Evolutionary conservation across 2,888 invertebrate genomes (phyloP).

Genomic region (Eubasilissa splendida): DNA sequence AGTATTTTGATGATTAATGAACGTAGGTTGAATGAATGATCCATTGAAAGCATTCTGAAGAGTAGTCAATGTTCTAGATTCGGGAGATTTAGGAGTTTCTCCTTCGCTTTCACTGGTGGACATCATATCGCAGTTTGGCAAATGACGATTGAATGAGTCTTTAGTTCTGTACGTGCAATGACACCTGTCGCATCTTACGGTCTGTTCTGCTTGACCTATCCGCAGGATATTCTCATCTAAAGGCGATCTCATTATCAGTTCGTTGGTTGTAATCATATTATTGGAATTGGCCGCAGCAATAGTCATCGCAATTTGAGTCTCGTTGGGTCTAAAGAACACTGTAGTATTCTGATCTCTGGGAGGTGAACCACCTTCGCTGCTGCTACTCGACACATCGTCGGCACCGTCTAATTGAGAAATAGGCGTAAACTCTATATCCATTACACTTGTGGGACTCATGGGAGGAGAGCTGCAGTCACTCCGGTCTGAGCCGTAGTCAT

Average conservation of each 20-base stretch:
- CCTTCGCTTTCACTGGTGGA: slow-evolving; percentile 88
- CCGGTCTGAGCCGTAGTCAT: slow-evolving; percentile 76
- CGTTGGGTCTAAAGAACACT: slow-evolving; percentile 69
- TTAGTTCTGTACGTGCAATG: slow-evolving; percentile 89
- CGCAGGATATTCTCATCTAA: slow-evolving; percentile 66
- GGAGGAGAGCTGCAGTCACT: slow-evolving; percentile 70
- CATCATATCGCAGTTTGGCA: slow-evolving; percentile 84
- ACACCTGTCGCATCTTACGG: slow-evolving; percentile 90
- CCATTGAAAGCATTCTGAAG: slow-evolving; percentile 71
- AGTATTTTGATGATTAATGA: slow-evolving; percentile 67
- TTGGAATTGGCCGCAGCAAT: slow-evolving; percentile 67
- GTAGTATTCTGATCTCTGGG: slow-evolving; percentile 67
- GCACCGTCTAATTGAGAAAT: slow-evolving; percentile 82
- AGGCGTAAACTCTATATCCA: slow-evolving; percentile 66
- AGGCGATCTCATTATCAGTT: slow-evolving; percentile 67
- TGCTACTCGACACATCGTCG: slow-evolving; percentile 73
- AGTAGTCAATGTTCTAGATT: slow-evolving; percentile 70
- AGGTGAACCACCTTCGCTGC: slow-evolving; percentile 64
- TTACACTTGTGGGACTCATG: slow-evolving; percentile 65
- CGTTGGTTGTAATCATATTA: slow-evolving; percentile 70
- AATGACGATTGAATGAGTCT: slow-evolving; percentile 85
- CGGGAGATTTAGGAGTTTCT: slow-evolving; percentile 76
- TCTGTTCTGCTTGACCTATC: slow-evolving; percentile 75
- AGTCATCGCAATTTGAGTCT: slow-evolving; percentile 70
- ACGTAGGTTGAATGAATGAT: slow-evolving; percentile 71